Base-by-base conservation (phyloP, 2,797 vertebrate species). In the Pogonophryne albipinna region DNA sequence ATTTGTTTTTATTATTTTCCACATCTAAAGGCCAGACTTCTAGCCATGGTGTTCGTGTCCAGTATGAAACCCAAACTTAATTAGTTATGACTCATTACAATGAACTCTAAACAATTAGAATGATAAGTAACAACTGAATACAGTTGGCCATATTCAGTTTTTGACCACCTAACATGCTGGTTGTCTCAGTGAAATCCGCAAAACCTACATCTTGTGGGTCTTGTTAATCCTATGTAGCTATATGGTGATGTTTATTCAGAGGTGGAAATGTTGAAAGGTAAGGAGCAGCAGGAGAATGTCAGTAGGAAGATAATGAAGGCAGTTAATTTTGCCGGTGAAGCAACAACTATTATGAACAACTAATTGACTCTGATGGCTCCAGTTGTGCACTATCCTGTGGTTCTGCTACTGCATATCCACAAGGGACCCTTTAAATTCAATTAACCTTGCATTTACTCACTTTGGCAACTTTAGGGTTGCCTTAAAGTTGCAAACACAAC, bases 401-500 rank as follows among this genome's bases (percentile, higher is more conserved):
- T 20, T 38, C 45, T 27, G 56, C 27, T 16, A 31, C 57, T 11
- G 38, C 38, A 44, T 27, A 42, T 64, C 20, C 17, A 6, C 31
- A 58, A 45, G 20, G 12, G 34, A 14, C 51, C 52, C 52, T 38
- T 58, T 34, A 55, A 62, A 76, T 15, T 62, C 20, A 20, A 38
- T 44, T 31, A 9, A 69, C 51, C 17, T 45, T 57, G 52, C 17
- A 76, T 16, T 57, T 34, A 19, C 8, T 34, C 16, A 9, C 51
- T n/a, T 12, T 17, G n/a, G 12, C 17, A 17, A 13, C 15, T 27
- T 59, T 59, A 17, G 42, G 41, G 4, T 17, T 27, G 49, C 15
- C 8, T 5, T 55, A 46, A 66, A 47, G 23, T 41, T 19, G 34
- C 34, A 38, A 70, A 17, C 27, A 31, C 27, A 63, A 46, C 16